Evolutionary conservation across 2,113 vertebrate species (phyloP).

Genomic region (Paedocypris sp.): DNA sequence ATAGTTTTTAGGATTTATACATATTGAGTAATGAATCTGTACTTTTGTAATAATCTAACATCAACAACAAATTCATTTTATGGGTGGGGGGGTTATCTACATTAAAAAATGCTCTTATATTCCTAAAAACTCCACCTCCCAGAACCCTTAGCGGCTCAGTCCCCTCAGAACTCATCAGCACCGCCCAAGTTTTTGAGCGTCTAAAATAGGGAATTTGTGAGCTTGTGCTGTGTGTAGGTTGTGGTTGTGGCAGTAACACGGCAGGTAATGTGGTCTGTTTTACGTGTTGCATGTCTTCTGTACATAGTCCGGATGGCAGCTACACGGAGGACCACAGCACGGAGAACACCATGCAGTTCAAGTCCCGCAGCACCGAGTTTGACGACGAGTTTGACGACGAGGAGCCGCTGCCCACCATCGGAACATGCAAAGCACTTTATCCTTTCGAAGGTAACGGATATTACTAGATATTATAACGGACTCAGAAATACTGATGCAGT

Average conservation of each 20-base stretch:
- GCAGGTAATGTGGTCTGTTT: constrained; percentile 34
- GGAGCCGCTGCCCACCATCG: constrained; percentile 84
- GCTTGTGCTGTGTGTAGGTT: too few species aligned
- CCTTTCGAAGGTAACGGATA: constrained; percentile 73
- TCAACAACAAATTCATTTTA: too few species aligned
- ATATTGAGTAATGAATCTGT: too few species aligned
- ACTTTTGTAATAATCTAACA: too few species aligned
- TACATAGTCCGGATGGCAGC: constrained; percentile 95
- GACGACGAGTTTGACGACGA: constrained; percentile 95
- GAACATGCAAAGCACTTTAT: constrained; percentile 91
- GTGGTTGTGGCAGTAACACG: not conserved
- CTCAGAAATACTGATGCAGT: not conserved
- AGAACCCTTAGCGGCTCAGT: too few species aligned
- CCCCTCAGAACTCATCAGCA: too few species aligned
- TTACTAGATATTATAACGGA: not conserved
- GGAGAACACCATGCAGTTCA: constrained; percentile 72
- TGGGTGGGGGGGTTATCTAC: too few species aligned
- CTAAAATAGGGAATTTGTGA: too few species aligned
- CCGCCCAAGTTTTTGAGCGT: too few species aligned
- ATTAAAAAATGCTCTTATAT: too few species aligned
- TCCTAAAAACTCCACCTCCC: too few species aligned
- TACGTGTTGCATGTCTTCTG: constrained; percentile 53
- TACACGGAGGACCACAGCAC: constrained; percentile 89
- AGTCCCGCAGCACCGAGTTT: constrained; percentile 78
- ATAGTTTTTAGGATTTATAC: too few species aligned